phyloP scores from a whole-genome alignment of 2,797 vertebrate genomes.

The Ispidina picta region DNA sequence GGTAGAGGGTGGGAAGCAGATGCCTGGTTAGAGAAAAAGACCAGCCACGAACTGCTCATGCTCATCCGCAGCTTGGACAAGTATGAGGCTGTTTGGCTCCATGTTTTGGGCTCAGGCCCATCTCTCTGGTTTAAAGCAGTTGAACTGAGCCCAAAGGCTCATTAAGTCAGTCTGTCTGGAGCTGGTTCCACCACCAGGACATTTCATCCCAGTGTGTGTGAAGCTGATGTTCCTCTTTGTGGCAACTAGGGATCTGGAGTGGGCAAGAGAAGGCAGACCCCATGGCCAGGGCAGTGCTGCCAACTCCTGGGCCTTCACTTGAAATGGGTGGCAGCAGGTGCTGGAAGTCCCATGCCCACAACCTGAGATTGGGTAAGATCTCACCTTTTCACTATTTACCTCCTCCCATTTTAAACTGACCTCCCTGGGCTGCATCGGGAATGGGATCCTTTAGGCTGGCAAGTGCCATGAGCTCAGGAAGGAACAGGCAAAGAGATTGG shows the following conservation, averaged over 20 bases:
- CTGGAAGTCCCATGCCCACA: background rate
- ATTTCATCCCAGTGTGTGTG: background rate
- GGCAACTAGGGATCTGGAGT: accelerated
- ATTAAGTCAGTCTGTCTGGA: background rate
- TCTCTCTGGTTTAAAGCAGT: background rate
- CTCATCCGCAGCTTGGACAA: conserved; percentile 3
- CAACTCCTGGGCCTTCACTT: background rate
- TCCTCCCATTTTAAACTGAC: background rate
- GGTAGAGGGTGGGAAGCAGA: background rate
- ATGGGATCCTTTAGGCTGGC: accelerated
- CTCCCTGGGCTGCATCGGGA: background rate
- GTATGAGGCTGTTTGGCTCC: background rate
- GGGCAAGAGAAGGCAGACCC: background rate
- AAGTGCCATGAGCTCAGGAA: background rate
- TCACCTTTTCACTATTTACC: background rate
- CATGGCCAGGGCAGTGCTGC: accelerated
- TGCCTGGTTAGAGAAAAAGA: conserved; percentile 4
- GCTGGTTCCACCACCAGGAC: background rate
- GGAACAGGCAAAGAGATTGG: background rate
- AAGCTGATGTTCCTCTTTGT: background rate
- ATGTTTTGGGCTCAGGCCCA: background rate
- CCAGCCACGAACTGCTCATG: background rate
- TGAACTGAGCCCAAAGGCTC: background rate
- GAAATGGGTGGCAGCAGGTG: background rate
- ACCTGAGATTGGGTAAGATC: background rate